Evolutionary conservation across 2,797 vertebrate species (phyloP).

Genomic region (Hydrophis major): DNA sequence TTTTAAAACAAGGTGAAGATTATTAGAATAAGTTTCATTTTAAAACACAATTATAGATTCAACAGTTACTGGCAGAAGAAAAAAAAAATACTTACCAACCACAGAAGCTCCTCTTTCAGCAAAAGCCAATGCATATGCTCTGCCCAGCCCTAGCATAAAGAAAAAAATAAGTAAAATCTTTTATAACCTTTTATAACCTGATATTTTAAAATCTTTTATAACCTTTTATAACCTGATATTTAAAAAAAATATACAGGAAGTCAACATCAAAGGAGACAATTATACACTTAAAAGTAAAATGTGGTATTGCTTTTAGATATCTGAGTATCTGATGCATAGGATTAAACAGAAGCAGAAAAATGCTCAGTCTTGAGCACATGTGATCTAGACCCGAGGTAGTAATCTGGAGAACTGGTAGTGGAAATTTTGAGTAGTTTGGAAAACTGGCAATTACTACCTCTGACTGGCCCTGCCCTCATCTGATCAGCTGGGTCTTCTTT

Average conservation of each 20-base stretch:
- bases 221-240: background rate
- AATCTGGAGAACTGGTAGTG: too few relatives aligned
- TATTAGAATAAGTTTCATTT: slow-evolving; percentile 32
- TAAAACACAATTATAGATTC: background rate
- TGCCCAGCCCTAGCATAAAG: slow-evolving; percentile 83
- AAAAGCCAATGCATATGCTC: slow-evolving; percentile 92
- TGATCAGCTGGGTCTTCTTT: too few relatives aligned
- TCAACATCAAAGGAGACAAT: background rate
- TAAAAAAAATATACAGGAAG: background rate
- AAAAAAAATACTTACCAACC: slow-evolving; percentile 79
- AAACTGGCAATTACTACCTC: too few relatives aligned
- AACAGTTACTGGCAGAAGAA: slow-evolving; percentile 39
- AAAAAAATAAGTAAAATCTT: background rate
- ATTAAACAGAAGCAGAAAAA: slow-evolving; percentile 1
- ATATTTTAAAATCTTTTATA: background rate
- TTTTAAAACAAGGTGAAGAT: slow-evolving; percentile 46
- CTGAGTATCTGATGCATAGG: background rate
- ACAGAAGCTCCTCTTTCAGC: slow-evolving; percentile 92
- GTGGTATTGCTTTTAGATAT: background rate
- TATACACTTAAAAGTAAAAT: background rate
- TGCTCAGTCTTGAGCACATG: background rate
- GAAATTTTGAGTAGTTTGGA: too few relatives aligned
- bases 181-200: background rate
- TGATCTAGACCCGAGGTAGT: too few relatives aligned
- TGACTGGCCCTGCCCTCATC: too few relatives aligned